Base-by-base conservation (phyloP, 2,113 vertebrate genomes). In the Cyanoliseus patagonus region DNA sequence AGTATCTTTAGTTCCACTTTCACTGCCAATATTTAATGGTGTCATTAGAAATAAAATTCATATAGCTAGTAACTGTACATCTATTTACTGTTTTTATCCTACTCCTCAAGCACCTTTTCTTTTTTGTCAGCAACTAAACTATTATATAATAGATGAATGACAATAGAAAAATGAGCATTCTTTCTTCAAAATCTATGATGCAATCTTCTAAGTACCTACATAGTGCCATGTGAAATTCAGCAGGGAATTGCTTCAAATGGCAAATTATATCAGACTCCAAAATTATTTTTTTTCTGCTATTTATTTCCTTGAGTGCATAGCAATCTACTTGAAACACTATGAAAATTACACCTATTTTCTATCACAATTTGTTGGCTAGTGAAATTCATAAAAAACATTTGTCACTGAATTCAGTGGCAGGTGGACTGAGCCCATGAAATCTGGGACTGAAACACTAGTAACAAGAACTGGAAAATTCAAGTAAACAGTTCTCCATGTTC, bases 121-220 rank as follows among this genome's bases (percentile, higher is more conserved):
- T 91, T 86, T 61, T 69, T 88, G 70, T 52, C 77, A 92, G 42
- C 55, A 81, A 18, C 77, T 78, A 57, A 94, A 41, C 18, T 86
- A 49, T 85, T 75, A 61, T 55, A 91, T 83, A 93, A 92, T 75
- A 83, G 47, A 47, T 89, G 39, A 94, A 72, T 73, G 85, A 91
- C 75, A 89, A 72, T n/a, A 87, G 33, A 77, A 19, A 83, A 94
- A 94, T 75, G 19, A 91, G 57, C 68, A 91, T 85, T 82, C 68
- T 92, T 76, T 85, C 19, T 74, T 93, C 78, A 91, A 83, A 97
- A 86, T 88, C n/a, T 83, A 90, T 88, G 93, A 94, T 84, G 75
- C 75, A 94, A 96, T 96, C 83, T 75, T 87, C 72, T 97, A 83
- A 96, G 77, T 92, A 95, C 61, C 78, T 77, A 57, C 1, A 3